These are phyloP conservation scores for Drosophila lacicola DNA, from an alignment of 2,888 invertebrate species.

Conservation along the genomic window DNA sequence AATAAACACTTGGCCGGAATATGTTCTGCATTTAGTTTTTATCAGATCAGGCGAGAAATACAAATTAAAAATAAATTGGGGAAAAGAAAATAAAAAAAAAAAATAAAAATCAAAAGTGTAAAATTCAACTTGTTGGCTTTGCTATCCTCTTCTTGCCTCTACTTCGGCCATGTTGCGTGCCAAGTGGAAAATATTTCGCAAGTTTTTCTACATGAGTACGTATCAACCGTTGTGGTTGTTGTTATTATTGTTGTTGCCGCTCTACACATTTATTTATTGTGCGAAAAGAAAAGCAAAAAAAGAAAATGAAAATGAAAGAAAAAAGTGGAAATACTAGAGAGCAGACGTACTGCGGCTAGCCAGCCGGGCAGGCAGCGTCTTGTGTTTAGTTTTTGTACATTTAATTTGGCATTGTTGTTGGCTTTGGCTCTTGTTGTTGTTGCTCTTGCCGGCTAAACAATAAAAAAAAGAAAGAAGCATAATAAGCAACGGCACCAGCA, in stretches of 20 bases:
- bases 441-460: constrained; percentile 69
- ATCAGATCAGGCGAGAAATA: constrained; percentile 63
- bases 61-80: constrained; percentile 70
- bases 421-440: constrained; percentile 21
- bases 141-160: constrained; percentile 18
- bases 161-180: constrained; percentile 71
- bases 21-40: constrained; percentile 58
- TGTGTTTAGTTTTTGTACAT: constrained; percentile 71
- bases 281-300: constrained; percentile 56
- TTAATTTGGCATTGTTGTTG: constrained; percentile 65
- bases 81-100: constrained; percentile 17
- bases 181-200: constrained; percentile 81
- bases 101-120: constrained; percentile 70
- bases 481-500: constrained; percentile 50
- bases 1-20: constrained; percentile 62
- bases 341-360: constrained; percentile 25
- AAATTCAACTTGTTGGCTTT: constrained; percentile 60
- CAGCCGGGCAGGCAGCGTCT: constrained; percentile 53
- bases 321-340: constrained; percentile 32
- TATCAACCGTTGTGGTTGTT: constrained; percentile 24
- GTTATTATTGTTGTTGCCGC: constrained; percentile 16
- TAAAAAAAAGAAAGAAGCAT: constrained; percentile 38
- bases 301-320: constrained; percentile 14
- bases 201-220: constrained; percentile 64
- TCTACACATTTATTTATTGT: constrained; percentile 73